Percentiles rank a stretch among this genome's conserved stretches.
These are phyloP conservation scores for Microvelia longipes DNA, from an alignment of 1,140 invertebrate species.

Conservation along the genomic window DNA sequence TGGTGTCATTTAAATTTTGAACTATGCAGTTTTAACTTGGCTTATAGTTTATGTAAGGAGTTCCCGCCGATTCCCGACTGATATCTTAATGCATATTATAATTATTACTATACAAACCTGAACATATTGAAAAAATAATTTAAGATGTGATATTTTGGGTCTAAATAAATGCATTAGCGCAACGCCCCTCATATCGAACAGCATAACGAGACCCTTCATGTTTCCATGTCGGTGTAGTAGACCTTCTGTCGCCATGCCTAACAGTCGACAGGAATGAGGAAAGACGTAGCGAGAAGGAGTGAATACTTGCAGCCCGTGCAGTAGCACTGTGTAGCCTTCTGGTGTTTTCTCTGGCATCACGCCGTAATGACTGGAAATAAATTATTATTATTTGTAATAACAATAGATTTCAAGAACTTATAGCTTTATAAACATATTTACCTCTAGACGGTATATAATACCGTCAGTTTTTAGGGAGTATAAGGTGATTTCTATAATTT, in stretches of 20 bases:
- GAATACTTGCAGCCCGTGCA: constrained; percentile 41
- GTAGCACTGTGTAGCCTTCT: constrained; percentile 40
- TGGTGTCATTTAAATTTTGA: too few relatives aligned
- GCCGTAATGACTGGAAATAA: constrained; percentile 18
- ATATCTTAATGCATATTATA: too few relatives aligned
- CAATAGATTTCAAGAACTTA: too few relatives aligned
- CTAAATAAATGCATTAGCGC: constrained; percentile 41
- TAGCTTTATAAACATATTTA: too few relatives aligned
- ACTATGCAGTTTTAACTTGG: too few relatives aligned
- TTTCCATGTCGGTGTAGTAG: constrained; percentile 18
- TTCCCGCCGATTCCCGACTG: too few relatives aligned
- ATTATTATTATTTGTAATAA: too few relatives aligned
- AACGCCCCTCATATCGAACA: constrained; percentile 47
- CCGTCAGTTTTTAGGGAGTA: too few relatives aligned
- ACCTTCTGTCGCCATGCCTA: constrained; percentile 21
- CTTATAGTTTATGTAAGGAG: too few relatives aligned
- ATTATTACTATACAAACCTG: too few relatives aligned
- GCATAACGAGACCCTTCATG: constrained; percentile 29
- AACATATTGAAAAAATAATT: constrained; percentile 44
- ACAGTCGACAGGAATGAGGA: constrained; percentile 44
- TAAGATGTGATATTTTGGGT: constrained; percentile 38
- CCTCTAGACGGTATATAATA: too few relatives aligned
- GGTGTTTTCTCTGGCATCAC: constrained; percentile 30
- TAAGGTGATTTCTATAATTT: too few relatives aligned
- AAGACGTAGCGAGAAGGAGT: constrained; percentile 47